Percentiles rank a stretch among this genome's conserved stretches.
Evolutionary conservation across 2,888 invertebrate genomes (phyloP).

Genomic region (Salpingus planirostris): DNA sequence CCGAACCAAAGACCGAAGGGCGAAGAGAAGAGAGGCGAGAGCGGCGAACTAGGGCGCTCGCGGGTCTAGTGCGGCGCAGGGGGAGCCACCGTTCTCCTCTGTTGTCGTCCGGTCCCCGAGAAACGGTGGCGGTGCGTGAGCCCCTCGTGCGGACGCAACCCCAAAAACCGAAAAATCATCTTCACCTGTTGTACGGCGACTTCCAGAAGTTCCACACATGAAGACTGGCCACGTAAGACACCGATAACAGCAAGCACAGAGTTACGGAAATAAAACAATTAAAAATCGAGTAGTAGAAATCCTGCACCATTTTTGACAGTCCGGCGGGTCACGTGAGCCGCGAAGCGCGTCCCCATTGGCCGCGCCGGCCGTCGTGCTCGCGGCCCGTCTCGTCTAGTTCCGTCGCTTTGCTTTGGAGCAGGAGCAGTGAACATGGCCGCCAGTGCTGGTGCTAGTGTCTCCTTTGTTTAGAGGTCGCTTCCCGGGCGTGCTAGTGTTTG

Average conservation of each 20-base stretch:
- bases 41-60: too few relatives aligned
- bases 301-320: constrained; percentile 25
- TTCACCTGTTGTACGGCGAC: constrained; percentile 63
- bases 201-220: constrained; percentile 88
- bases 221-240: constrained; percentile 77
- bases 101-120: too few relatives aligned
- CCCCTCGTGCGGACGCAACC: too few relatives aligned
- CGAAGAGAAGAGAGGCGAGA: too few relatives aligned
- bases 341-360: constrained; percentile 29
- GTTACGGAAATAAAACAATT: constrained; percentile 55
- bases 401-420: too few relatives aligned
- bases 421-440: constrained; percentile 66
- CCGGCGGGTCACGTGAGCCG: constrained; percentile 15
- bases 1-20: too few relatives aligned
- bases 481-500: constrained; percentile 35
- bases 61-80: too few relatives aligned
- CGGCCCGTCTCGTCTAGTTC: too few relatives aligned
- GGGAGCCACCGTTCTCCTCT: too few relatives aligned
- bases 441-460: constrained; percentile 69
- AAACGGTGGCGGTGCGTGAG: too few relatives aligned
- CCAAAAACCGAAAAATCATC: too few relatives aligned
- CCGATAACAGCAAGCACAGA: constrained; percentile 67
- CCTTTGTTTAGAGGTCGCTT: constrained; percentile 60
- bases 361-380: constrained; percentile 7
- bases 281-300: constrained; percentile 34